Percentiles rank a stretch among this genome's conserved stretches.
These are phyloP conservation scores for Petrolisthes cinctipes DNA, from an alignment of 2,888 invertebrate species.

Conservation along the genomic window DNA sequence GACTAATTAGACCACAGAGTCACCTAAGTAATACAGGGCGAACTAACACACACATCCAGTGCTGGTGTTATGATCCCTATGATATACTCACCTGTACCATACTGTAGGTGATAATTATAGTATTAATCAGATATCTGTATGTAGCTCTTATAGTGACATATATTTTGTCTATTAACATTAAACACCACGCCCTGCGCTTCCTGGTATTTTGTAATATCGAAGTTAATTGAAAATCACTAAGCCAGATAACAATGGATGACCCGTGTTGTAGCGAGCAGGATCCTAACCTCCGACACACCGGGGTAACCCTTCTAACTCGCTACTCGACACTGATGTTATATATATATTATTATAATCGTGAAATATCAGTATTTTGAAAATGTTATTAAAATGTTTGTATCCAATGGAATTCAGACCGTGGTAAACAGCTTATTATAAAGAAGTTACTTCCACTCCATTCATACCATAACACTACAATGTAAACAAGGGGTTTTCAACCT, in stretches of 20 bases:
- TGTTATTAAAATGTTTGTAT: neutral
- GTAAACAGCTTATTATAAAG: neutral
- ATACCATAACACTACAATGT: neutral
- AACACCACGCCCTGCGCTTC: neutral
- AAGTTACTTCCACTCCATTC: neutral
- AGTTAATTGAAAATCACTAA: neutral
- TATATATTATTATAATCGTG: neutral
- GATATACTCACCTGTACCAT: too few species aligned
- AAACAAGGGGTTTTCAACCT: too few species aligned
- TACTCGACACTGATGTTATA: neutral
- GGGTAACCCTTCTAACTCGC: neutral
- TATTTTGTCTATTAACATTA: constrained; percentile 1
- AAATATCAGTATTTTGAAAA: neutral
- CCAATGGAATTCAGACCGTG: neutral
- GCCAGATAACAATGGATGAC: neutral
- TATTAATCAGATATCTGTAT: neutral
- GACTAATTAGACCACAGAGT: too few species aligned
- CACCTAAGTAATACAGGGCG: too few species aligned
- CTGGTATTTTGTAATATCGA: neutral
- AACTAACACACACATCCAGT: too few species aligned
- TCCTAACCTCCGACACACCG: neutral
- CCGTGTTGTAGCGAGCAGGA: neutral
- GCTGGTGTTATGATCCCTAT: too few species aligned
- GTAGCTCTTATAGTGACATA: neutral
- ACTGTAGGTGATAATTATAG: too few species aligned